Conservation (phyloP, 1,140 invertebrate genomes). For the Drosophila virilis region DNA sequence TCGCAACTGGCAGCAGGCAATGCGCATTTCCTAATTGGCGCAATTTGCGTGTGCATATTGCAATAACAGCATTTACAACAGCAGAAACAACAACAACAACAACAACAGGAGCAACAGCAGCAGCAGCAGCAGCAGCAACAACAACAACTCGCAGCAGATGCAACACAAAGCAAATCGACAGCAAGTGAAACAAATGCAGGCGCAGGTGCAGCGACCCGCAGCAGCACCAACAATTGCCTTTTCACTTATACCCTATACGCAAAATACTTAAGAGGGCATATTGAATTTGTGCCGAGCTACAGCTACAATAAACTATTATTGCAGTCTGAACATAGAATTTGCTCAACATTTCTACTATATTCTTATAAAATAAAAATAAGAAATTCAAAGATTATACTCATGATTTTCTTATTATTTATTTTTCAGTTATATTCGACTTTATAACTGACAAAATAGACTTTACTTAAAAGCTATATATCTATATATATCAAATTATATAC, state of each 20-base stretch:
- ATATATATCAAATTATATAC: too few species aligned
- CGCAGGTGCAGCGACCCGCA: constrained; percentile 49
- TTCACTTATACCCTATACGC: constrained; percentile 11
- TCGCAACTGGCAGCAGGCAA: constrained; percentile 53
- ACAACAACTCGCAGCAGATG: constrained; percentile 44
- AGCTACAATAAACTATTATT: too few species aligned
- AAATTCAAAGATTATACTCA: too few species aligned
- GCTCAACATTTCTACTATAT: too few species aligned
- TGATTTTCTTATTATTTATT: too few species aligned
- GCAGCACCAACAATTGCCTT: constrained; percentile 19
- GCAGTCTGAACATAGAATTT: too few species aligned
- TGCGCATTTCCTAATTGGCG: constrained; percentile 73
- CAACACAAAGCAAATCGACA: constrained; percentile 57
- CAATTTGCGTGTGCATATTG: constrained; percentile 80
- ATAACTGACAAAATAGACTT: too few species aligned
- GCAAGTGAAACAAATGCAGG: constrained; percentile 50
- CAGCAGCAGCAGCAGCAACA: constrained; percentile 22
- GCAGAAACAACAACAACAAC: constrained; percentile 1
- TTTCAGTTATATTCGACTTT: too few species aligned
- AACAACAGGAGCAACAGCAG: constrained; percentile 15
- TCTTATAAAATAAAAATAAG: too few species aligned
- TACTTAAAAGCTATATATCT: too few species aligned
- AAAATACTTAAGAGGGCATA: not conserved
- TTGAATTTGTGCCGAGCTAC: not conserved
- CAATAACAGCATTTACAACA: constrained; percentile 50